These are phyloP conservation scores for Exocentrus adspersus DNA, from an alignment of 2,888 invertebrate genomes.

Conservation along the genomic window DNA sequence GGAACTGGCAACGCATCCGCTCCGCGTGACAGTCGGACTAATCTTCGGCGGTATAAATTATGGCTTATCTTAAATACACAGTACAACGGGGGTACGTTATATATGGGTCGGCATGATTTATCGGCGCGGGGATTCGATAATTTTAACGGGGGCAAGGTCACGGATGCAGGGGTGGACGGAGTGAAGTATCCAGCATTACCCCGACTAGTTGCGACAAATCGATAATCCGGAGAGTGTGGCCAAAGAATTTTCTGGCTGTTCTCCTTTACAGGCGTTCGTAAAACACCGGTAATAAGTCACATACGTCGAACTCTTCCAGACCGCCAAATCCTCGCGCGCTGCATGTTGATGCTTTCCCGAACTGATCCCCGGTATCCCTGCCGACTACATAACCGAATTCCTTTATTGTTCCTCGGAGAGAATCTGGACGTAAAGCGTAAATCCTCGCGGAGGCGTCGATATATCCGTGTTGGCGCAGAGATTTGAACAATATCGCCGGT, in stretches of 20 bases:
- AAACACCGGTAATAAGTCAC: not conserved
- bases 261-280: no score
- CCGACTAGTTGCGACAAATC: no score
- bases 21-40: conserved; percentile 40
- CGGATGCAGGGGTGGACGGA: no score
- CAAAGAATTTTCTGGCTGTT: no score
- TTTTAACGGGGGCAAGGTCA: not conserved
- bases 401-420: not conserved
- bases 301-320: not conserved
- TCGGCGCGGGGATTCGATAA: not conserved
- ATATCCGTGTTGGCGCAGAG: not conserved
- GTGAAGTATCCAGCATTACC: no score
- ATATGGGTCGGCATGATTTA: conserved; percentile 5
- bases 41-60: conserved; percentile 40
- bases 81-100: not conserved
- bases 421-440: not conserved
- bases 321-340: not conserved
- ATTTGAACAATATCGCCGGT: not conserved
- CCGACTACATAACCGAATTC: not conserved
- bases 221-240: no score
- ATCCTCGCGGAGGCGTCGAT: not conserved
- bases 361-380: not conserved
- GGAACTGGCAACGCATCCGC: conserved; percentile 13
- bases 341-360: not conserved
- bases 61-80: conserved; percentile 41